Evolutionary conservation across 2,888 invertebrate genomes (phyloP), one percentile per base, ranked within the genome.

Genomic region (Conchocele bisecta): DNA sequence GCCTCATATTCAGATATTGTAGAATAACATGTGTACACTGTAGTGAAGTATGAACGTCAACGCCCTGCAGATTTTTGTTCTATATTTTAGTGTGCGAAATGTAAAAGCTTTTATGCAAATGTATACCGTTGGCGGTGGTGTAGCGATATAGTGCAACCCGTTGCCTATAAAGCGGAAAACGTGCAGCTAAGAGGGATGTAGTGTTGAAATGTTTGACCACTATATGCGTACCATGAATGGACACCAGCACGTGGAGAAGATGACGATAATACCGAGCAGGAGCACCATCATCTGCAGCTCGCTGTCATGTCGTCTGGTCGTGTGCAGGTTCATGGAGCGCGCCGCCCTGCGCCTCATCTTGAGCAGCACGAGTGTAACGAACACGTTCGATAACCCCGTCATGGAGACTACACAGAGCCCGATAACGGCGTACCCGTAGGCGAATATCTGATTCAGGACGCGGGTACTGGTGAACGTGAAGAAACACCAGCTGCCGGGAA

Each of bases 261-360:
- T 84, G 20, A 89, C 50, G 4, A 90, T 87, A 58, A 91, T 89
- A 20, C 90, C 90, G 1, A 88, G 75, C 3, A 91, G 84, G 4
- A 91, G 84, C 17, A 90, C 79, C 54, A 90, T 86, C 91, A 91
- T 91, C 73, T 91, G 90, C 44, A 91, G 82, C 75, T 91, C 91
- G 68, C 83, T 76, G 63, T 83, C 82, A 15, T 78, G 53, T 31
- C 75, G 46, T 26, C 66, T 71, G 2, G 78, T 76, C 20, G 74
- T 68, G 7, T 59, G 39, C 13, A 66, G 31, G 35, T 73, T 73
- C 56, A 75, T 70, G 29, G 77, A 74, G 26, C 75, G 56, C 1
- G 61, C 63, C 2, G 83, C 72, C 46, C 72, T 76, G 9, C 78
- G 73, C 5, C 88, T 72, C 82, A 89, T 84, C 31, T 82, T 77